phyloP scores from a whole-genome alignment of 2,113 vertebrate genomes.

The Phoxinus phoxinus region DNA sequence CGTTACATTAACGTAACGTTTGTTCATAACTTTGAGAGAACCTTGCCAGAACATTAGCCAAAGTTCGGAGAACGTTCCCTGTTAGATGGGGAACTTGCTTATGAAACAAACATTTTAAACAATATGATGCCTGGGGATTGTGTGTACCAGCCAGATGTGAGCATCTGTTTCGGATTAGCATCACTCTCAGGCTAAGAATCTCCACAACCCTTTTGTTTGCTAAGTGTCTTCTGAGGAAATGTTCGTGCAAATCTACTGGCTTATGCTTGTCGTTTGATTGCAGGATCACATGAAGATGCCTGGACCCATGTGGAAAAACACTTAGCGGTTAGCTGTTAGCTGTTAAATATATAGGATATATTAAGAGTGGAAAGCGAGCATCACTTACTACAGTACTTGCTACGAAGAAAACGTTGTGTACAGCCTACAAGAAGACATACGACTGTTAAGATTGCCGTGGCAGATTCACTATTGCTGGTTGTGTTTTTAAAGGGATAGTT shows the following conservation, averaged over 20 bases:
- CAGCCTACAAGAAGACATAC: too few species aligned
- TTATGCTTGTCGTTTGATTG: slow-evolving; percentile 13
- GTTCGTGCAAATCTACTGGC: slow-evolving; percentile 6
- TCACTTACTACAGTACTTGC: background rate
- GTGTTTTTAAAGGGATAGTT: too few species aligned
- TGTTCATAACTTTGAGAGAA: too few species aligned
- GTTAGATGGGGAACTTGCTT: background rate
- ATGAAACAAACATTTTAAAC: slow-evolving; percentile 7
- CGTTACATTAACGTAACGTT: too few species aligned
- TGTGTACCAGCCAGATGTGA: slow-evolving; percentile 12
- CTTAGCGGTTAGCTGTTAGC: background rate
- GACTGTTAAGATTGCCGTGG: too few species aligned
- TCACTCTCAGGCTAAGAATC: background rate
- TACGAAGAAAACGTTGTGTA: background rate
- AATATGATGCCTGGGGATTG: slow-evolving; percentile 5
- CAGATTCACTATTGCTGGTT: too few species aligned
- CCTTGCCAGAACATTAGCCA: too few species aligned
- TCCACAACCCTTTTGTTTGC: slow-evolving; percentile 16
- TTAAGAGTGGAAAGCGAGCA: slow-evolving; percentile 21
- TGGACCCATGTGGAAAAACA: slow-evolving; percentile 28
- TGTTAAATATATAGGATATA: background rate
- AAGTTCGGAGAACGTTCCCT: too few species aligned
- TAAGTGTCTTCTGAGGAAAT: slow-evolving; percentile 27
- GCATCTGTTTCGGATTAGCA: slow-evolving; percentile 16
- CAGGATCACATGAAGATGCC: slow-evolving; percentile 15